Evolutionary conservation across 1,140 invertebrate species (phyloP).

Genomic region (Dendroctonus valens): DNA sequence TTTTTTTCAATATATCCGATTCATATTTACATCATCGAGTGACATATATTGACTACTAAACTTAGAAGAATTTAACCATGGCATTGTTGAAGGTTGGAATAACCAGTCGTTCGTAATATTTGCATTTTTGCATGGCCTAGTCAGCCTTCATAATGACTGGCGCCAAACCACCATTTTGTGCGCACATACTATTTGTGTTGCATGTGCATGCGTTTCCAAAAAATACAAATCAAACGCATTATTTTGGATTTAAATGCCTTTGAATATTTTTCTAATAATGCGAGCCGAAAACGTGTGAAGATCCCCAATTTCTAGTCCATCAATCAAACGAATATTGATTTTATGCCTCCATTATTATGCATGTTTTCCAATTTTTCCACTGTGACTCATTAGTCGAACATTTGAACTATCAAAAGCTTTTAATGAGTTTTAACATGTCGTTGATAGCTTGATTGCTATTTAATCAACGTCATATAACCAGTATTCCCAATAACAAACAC

Average conservation of each 20-base stretch:
- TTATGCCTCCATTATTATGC: too few relatives aligned
- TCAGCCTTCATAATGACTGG: conserved; percentile 36
- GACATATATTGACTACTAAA: background rate
- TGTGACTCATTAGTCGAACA: too few relatives aligned
- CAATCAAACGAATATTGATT: too few relatives aligned
- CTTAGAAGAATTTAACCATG: conserved; percentile 4
- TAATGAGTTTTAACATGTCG: too few relatives aligned
- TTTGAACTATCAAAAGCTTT: too few relatives aligned
- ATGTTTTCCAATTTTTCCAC: too few relatives aligned
- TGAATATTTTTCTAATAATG: background rate
- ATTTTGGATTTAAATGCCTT: conserved; percentile 21
- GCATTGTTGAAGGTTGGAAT: conserved; percentile 8
- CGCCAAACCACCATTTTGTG: conserved; percentile 46
- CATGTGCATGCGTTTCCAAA: conserved; percentile 44
- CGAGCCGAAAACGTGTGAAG: too few relatives aligned
- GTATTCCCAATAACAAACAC: too few relatives aligned
- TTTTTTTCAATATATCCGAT: conserved; percentile 7
- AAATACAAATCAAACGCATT: conserved; percentile 38
- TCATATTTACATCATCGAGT: conserved; percentile 6
- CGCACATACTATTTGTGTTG: conserved; percentile 44
- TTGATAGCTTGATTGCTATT: too few relatives aligned
- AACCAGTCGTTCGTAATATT: conserved; percentile 13
- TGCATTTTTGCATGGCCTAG: conserved; percentile 19
- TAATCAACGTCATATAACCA: too few relatives aligned
- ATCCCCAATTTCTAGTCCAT: too few relatives aligned